Evolutionary conservation across 2,888 invertebrate genomes (phyloP).

Genomic region (Ferrisia virgata): DNA sequence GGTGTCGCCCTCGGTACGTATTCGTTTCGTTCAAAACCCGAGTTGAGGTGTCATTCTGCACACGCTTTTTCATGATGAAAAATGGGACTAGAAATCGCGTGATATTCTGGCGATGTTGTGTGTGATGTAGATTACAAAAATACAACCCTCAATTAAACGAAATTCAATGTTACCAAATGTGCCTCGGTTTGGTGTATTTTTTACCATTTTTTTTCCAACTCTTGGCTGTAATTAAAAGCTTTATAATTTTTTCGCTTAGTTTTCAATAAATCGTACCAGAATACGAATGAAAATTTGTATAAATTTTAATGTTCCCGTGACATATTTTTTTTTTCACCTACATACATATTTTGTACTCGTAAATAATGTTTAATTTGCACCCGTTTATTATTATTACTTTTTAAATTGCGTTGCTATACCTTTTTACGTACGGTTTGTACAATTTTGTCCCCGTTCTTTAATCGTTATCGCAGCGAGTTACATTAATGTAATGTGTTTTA

Average conservation of each 20-base stretch:
- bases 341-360: background rate
- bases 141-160: slow-evolving; percentile 38
- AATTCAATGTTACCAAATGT: slow-evolving; percentile 3
- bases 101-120: slow-evolving; percentile 8
- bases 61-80: slow-evolving; percentile 14
- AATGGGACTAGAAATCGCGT: slow-evolving; percentile 31
- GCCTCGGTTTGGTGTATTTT: background rate
- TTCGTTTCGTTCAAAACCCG: background rate
- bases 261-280: slow-evolving; percentile 19
- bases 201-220: background rate
- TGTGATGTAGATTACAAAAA: slow-evolving; percentile 6
- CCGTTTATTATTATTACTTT: background rate
- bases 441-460: background rate
- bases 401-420: background rate
- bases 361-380: background rate
- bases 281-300: background rate
- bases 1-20: background rate
- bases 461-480: background rate
- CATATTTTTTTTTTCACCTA: background rate
- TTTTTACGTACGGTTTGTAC: too few species aligned
- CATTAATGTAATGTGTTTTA: background rate
- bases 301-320: background rate
- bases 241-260: slow-evolving; percentile 24
- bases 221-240: slow-evolving; percentile 16
- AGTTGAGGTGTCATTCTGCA: slow-evolving; percentile 19